Evolutionary conservation across 2,113 vertebrate species (phyloP).

Genomic region (Panthera leo): DNA sequence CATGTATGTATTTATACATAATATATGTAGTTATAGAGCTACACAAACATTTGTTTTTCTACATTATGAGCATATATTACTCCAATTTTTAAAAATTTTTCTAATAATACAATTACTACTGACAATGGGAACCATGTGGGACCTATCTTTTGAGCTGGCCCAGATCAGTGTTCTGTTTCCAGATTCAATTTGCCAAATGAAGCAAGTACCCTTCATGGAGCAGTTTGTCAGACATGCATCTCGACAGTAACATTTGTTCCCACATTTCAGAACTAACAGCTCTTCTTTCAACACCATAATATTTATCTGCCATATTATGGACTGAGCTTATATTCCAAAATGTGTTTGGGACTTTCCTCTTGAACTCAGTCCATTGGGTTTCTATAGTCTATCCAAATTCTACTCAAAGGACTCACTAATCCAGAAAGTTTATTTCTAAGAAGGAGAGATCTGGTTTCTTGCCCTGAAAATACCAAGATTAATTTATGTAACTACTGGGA

Average conservation of each 20-base stretch:
- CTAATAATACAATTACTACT: conserved; percentile 57
- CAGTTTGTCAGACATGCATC: conserved; percentile 62
- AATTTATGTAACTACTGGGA: conserved; percentile 77
- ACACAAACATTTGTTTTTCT: background rate
- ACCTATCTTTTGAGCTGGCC: conserved; percentile 45
- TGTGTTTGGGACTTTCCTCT: conserved; percentile 64
- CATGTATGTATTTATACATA: background rate
- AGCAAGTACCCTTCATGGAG: conserved; percentile 36
- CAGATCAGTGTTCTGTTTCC: background rate
- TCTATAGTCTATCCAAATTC: conserved; percentile 65
- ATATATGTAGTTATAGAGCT: background rate
- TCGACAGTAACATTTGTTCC: conserved; percentile 70
- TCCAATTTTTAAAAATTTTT: conserved; percentile 5
- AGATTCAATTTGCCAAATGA: conserved; percentile 64
- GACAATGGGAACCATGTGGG: conserved; percentile 69
- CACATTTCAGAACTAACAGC: conserved; percentile 72
- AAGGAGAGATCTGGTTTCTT: conserved; percentile 65
- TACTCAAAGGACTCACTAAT: conserved; percentile 68
- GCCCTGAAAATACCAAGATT: conserved; percentile 75
- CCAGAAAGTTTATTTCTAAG: conserved; percentile 71
- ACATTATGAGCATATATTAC: background rate
- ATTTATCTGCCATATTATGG: conserved; percentile 76
- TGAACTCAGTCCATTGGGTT: conserved; percentile 28
- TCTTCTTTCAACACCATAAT: conserved; percentile 71
- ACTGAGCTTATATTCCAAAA: conserved; percentile 59